phyloP scores from a whole-genome alignment of 1,140 invertebrate genomes.

The Microplitis mediator region DNA sequence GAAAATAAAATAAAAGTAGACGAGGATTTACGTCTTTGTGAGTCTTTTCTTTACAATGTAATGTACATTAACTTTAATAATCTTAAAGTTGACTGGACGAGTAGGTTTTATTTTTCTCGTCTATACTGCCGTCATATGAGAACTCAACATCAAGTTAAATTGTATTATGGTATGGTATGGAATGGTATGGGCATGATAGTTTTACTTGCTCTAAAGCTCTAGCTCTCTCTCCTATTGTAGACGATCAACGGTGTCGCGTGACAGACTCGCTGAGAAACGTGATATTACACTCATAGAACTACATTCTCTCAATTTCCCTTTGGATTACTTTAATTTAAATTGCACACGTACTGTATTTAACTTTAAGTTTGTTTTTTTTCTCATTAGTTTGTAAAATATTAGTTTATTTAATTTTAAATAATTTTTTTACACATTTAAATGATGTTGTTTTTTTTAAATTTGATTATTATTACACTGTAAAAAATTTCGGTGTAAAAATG shows the following conservation, averaged over 20 bases:
- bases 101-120: background rate
- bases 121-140: constrained; percentile 7
- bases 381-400: background rate
- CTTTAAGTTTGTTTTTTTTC: background rate
- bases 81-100: background rate
- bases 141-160: background rate
- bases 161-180: too few species aligned
- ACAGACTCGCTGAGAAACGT: constrained; percentile 12
- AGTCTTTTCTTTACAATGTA: background rate
- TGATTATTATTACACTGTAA: too few species aligned
- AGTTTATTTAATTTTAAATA: background rate
- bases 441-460: too few species aligned
- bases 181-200: background rate
- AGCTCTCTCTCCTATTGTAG: constrained; percentile 10
- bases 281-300: constrained; percentile 1
- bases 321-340: background rate
- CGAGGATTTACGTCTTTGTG: background rate
- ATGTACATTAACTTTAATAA: background rate
- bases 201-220: background rate
- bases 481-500: too few species aligned
- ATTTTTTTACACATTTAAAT: too few species aligned
- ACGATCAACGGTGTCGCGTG: constrained; percentile 20
- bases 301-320: constrained; percentile 10
- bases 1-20: too few species aligned
- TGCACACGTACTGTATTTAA: background rate